phyloP scores from a whole-genome alignment of 2,888 invertebrate species.

The Dorcus hopei region DNA sequence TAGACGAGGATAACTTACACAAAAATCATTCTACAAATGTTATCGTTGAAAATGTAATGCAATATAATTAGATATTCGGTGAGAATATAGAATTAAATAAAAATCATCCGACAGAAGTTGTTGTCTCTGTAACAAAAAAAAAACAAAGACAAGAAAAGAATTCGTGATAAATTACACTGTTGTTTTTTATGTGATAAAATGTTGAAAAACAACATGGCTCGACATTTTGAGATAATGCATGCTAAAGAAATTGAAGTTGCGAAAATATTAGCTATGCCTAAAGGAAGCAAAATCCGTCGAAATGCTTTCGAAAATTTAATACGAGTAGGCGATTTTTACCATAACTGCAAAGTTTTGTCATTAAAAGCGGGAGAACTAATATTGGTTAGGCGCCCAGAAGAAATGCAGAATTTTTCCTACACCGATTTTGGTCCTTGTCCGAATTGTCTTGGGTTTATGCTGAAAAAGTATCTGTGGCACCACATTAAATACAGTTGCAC shows the following conservation, averaged over 20 bases:
- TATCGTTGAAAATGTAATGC: no score
- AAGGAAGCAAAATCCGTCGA: background rate
- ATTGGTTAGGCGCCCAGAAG: background rate
- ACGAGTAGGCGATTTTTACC: background rate
- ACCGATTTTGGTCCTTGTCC: background rate
- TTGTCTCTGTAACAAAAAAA: no score
- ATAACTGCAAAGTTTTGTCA: background rate
- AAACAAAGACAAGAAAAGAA: no score
- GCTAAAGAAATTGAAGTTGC: conserved; percentile 3
- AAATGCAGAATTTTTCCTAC: background rate
- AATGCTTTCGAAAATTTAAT: background rate
- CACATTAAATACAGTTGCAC: background rate
- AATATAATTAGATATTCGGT: no score
- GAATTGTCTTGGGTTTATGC: background rate
- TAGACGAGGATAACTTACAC: no score
- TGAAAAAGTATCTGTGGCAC: background rate
- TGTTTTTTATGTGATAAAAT: conserved; percentile 1
- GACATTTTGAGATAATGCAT: conserved; percentile 10
- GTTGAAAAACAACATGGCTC: conserved; percentile 2
- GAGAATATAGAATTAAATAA: no score
- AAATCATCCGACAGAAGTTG: no score
- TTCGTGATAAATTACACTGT: background rate
- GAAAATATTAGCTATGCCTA: background rate
- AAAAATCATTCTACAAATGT: no score
- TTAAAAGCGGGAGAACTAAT: background rate